A percentile compares a stretch with the other conserved stretches of the same genome.
Conservation (phyloP, 2,113 vertebrate species). For the Leptosomus discolor region DNA sequence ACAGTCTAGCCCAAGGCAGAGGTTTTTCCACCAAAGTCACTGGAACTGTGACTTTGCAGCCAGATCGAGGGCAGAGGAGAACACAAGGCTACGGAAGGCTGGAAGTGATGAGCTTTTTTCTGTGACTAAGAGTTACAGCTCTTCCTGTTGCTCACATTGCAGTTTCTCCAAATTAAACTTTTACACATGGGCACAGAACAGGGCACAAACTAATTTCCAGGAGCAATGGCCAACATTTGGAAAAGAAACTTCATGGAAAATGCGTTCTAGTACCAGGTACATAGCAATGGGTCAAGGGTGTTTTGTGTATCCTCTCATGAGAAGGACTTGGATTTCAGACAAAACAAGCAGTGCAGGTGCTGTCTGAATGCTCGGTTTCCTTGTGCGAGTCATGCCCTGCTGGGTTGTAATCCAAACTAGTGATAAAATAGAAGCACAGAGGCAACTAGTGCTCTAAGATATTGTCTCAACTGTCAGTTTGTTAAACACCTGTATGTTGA, state of each 20-base stretch:
- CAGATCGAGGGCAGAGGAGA: not conserved
- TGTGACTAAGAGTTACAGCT: not conserved
- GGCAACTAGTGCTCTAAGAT: not conserved
- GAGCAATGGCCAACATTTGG: not conserved
- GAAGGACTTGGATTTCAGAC: not conserved
- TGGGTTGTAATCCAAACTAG: not conserved
- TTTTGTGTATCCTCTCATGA: not conserved
- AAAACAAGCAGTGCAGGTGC: not conserved
- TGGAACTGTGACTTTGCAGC: not conserved
- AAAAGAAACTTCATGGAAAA: not conserved
- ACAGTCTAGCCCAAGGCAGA: not conserved
- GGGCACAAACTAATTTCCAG: not conserved
- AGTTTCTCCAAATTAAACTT: not conserved
- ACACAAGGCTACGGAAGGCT: not conserved
- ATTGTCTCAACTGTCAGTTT: not conserved
- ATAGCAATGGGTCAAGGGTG: not conserved
- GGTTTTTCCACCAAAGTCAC: not conserved
- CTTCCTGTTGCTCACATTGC: not conserved
- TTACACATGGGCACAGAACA: fast-evolving
- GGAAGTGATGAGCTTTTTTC: not conserved
- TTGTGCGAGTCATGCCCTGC: not conserved
- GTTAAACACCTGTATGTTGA: not conserved
- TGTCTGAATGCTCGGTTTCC: not conserved
- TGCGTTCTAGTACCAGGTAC: not conserved
- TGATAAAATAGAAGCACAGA: not conserved